These are phyloP conservation scores for Noctua janthina DNA, from an alignment of 2,888 invertebrate genomes.

Conservation along the genomic window DNA sequence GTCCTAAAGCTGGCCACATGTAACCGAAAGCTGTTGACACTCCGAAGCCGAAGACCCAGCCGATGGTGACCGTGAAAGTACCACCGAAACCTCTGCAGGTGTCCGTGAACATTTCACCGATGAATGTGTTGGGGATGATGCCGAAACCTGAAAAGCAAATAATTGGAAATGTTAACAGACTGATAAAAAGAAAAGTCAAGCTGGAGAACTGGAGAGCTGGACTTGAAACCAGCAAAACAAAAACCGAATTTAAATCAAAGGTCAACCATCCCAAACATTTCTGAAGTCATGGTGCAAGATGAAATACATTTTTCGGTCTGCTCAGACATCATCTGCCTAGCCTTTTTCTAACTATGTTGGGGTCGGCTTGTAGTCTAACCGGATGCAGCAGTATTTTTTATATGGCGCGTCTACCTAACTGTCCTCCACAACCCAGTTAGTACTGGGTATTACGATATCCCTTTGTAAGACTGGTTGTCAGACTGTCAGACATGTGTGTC, in stretches of 20 bases:
- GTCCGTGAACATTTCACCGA: slow-evolving; percentile 74
- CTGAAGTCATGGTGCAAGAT: neutral
- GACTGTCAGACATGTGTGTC: too few relatives aligned
- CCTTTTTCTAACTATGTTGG: too few relatives aligned
- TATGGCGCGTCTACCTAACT: too few relatives aligned
- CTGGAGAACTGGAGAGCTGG: neutral
- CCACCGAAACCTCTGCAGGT: slow-evolving; percentile 73
- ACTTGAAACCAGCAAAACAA: neutral
- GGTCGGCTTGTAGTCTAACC: too few relatives aligned
- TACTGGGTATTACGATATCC: too few relatives aligned
- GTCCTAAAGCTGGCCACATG: slow-evolving; percentile 68
- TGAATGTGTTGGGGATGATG: slow-evolving; percentile 71
- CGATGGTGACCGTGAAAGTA: slow-evolving; percentile 68
- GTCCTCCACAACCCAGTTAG: too few relatives aligned
- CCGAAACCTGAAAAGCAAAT: slow-evolving; percentile 68
- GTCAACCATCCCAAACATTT: neutral
- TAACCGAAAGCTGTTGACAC: slow-evolving; percentile 68
- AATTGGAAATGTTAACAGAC: neutral
- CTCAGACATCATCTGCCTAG: too few relatives aligned
- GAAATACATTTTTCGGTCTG: neutral
- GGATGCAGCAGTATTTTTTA: too few relatives aligned
- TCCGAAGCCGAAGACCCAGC: slow-evolving; percentile 71
- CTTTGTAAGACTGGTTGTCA: too few relatives aligned
- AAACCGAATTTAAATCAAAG: neutral
- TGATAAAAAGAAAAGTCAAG: neutral